Conservation (phyloP, 2,113 vertebrate species). For the Nothobranchius kuhntae region DNA sequence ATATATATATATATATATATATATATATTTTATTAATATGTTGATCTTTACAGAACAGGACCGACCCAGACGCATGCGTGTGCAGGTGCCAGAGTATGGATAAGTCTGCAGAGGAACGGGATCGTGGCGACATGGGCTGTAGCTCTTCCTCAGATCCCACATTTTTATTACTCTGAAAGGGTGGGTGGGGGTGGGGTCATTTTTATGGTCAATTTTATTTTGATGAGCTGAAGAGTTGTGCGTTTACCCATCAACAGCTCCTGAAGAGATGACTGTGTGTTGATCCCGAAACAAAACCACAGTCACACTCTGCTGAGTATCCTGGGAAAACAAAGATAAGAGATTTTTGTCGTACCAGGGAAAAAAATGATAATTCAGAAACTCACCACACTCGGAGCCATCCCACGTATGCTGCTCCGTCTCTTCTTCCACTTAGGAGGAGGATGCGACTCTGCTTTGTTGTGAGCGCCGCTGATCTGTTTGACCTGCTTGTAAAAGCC, state of each 20-base stretch:
- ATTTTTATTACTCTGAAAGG: constrained; percentile 88
- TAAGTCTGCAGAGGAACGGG: constrained; percentile 84
- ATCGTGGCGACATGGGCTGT: constrained; percentile 83
- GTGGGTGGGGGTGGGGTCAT: neutral
- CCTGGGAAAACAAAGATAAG: constrained; percentile 71
- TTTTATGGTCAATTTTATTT: neutral
- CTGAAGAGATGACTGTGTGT: constrained; percentile 91
- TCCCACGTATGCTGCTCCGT: constrained; percentile 79
- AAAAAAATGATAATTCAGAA: neutral
- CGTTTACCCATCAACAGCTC: constrained; percentile 95
- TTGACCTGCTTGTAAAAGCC: constrained; percentile 96
- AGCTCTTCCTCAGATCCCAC: constrained; percentile 96
- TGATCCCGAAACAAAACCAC: constrained; percentile 94
- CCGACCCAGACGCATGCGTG: constrained; percentile 88
- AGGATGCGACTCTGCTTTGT: constrained; percentile 83
- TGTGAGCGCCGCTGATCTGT: constrained; percentile 94
- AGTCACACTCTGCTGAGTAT: constrained; percentile 95
- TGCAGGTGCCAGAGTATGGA: constrained; percentile 89
- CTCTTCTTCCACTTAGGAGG: constrained; percentile 86
- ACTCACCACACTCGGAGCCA: constrained; percentile 92
- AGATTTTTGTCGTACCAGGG: constrained; percentile 69
- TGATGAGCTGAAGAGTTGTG: constrained; percentile 28
- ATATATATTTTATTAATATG: neutral
- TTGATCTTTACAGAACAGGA: neutral
- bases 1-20: neutral